Base-by-base conservation (phyloP, 2,113 vertebrate genomes). In the Ornithorhynchus anatinus region DNA sequence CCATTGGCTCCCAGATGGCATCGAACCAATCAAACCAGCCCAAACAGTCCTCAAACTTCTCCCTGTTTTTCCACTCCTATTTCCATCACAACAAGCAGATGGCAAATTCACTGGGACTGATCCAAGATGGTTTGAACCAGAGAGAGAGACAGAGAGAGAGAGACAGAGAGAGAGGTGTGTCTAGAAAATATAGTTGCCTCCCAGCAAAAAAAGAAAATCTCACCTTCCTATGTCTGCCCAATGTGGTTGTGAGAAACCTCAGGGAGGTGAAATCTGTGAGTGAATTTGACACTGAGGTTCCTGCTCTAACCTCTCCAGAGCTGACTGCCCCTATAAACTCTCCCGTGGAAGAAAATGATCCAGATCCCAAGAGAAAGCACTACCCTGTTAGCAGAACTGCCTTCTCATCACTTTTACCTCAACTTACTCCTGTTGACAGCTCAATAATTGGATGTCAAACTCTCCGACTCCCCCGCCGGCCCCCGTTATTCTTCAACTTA, bases 371-470 rank as follows among this genome's bases (percentile, higher is more conserved):
- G 80, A 83, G 83, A 87, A 86, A 91, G 60, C 61, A 72, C 61
- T 79, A 56, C 44, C 47, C 77, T 92, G 86, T 92, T 85, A 80
- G 19, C 77, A 65, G 45, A 81, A 61, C 76, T 89, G 87, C 72
- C 79, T 73, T 89, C 86, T 84, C 84, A 76, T 89, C 84, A 85
- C 56, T 81, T 69, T 62, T 60, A 77, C 68, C 50, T 51, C 32
- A n/a, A 57, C 4, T 0, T 80, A 86, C 87, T 89, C 83, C 72
- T 89, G 32, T 65, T 74, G 81, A 89, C 86, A 91, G 86, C 78
- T 81, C 80, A 72, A 79, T 87, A 89, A 89, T 91, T 88, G 82
- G 65, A 88, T 76, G 63, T 80, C 84, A 79, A 88, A 85, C 37
- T 70, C 82, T 71, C 85, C 88, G 91, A 65, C 85, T 52, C 78